Evolutionary conservation across 2,888 invertebrate species (phyloP).

Genomic region (Choristoneura rosaceana): DNA sequence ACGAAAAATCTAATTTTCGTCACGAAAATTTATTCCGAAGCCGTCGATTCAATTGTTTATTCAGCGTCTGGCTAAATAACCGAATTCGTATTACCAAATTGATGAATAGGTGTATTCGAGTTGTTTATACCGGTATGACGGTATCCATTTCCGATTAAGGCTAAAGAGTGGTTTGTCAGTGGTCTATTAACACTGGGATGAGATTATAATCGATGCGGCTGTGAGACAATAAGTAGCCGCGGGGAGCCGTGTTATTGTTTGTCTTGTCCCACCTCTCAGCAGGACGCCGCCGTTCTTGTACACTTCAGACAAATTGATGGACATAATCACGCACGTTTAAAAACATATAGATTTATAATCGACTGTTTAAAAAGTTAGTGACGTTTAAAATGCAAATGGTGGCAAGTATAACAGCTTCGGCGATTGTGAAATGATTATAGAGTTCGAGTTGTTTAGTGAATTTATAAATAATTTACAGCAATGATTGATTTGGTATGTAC

Average conservation of each 20-base stretch:
- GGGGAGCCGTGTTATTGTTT: constrained; percentile 75
- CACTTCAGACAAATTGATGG: constrained; percentile 69
- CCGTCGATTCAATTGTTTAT: constrained; percentile 36
- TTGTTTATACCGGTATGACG: constrained; percentile 24
- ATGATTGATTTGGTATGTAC: constrained; percentile 27
- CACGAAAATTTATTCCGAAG: constrained; percentile 24
- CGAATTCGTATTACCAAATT: constrained; percentile 24
- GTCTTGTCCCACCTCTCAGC: constrained; percentile 70
- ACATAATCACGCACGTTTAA: constrained; percentile 58
- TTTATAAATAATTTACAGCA: constrained; percentile 35
- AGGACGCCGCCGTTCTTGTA: constrained; percentile 56
- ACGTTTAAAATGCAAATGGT: constrained; percentile 42
- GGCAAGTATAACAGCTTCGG: constrained; percentile 39
- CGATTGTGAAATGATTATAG: constrained; percentile 40
- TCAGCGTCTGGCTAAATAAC: constrained; percentile 31
- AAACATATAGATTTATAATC: constrained; percentile 41
- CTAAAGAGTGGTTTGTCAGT: constrained; percentile 62
- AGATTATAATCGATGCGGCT: constrained; percentile 68
- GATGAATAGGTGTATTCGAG: constrained; percentile 29
- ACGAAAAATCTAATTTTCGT: constrained; percentile 26
- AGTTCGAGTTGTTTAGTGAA: constrained; percentile 27
- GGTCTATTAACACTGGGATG: constrained; percentile 71
- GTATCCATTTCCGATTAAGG: constrained; percentile 54
- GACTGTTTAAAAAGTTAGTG: constrained; percentile 42
- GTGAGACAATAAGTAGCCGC: constrained; percentile 74